Conservation (phyloP, 2,797 vertebrate species). For the Ciconia nigra region DNA sequence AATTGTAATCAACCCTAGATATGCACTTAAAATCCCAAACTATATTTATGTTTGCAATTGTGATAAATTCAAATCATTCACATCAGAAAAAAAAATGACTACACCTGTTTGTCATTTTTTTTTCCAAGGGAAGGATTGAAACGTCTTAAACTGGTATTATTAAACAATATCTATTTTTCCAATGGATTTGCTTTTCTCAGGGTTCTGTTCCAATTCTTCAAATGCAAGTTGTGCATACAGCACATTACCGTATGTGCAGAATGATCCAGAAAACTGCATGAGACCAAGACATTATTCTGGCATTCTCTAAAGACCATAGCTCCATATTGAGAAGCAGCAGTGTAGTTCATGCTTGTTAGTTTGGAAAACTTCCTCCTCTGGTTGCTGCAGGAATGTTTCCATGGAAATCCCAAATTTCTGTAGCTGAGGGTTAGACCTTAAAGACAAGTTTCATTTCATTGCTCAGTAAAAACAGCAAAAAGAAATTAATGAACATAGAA, state of each 20-base stretch:
- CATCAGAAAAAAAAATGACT: background rate
- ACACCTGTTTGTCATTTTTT: background rate
- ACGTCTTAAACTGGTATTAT: background rate
- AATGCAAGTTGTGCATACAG: background rate
- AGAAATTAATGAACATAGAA: background rate
- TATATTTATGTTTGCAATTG: conserved; percentile 40
- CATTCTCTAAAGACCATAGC: background rate
- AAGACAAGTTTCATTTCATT: background rate
- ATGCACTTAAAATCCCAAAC: conserved; percentile 19
- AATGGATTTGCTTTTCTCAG: conserved; percentile 62
- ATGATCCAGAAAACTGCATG: background rate
- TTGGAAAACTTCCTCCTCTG: background rate
- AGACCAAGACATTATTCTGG: background rate
- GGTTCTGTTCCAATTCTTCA: conserved; percentile 45
- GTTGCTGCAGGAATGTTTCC: background rate
- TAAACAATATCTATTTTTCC: background rate
- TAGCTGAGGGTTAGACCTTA: background rate
- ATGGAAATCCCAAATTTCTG: background rate
- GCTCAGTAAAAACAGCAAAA: background rate
- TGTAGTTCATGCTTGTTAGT: background rate
- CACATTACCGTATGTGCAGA: background rate
- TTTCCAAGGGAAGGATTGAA: background rate
- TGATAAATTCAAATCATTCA: background rate
- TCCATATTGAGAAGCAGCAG: background rate
- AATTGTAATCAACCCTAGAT: conserved; percentile 2